Evolutionary conservation across 2,113 vertebrate genomes (phyloP).

Genomic region (Gopherus flavomarginatus): DNA sequence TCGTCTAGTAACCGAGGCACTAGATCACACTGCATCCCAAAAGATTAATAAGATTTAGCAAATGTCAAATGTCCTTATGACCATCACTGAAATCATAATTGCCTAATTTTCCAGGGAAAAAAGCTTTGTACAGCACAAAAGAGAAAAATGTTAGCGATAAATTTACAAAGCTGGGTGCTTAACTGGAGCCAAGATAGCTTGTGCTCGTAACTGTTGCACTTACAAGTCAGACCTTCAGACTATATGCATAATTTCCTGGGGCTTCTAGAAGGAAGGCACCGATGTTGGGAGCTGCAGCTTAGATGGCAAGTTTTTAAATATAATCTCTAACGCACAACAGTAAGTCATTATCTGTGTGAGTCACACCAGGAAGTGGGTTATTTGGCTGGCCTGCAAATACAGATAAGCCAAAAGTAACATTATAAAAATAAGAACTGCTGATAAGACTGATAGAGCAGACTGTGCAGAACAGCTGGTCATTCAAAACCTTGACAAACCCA

Average conservation of each 20-base stretch:
- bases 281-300: not conserved
- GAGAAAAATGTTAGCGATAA: not conserved
- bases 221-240: not conserved
- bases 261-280: not conserved
- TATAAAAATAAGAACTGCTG: not conserved
- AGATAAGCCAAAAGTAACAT: not conserved
- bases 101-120: not conserved
- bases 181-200: not conserved
- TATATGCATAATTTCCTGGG: not conserved
- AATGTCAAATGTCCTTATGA: not conserved
- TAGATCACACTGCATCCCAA: not conserved
- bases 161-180: not conserved
- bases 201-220: not conserved
- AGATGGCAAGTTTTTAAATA: not conserved
- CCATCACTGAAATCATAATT: not conserved
- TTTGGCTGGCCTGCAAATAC: not conserved
- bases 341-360: not conserved
- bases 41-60: not conserved
- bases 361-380: not conserved
- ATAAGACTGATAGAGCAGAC: not conserved
- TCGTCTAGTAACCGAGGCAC: not conserved
- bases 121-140: not conserved
- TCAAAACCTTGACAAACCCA: not conserved
- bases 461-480: not conserved
- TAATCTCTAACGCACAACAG: not conserved